These are phyloP conservation scores for Rambutsinella grinnellia DNA, from an alignment of 2,888 invertebrate genomes.

Conservation along the genomic window DNA sequence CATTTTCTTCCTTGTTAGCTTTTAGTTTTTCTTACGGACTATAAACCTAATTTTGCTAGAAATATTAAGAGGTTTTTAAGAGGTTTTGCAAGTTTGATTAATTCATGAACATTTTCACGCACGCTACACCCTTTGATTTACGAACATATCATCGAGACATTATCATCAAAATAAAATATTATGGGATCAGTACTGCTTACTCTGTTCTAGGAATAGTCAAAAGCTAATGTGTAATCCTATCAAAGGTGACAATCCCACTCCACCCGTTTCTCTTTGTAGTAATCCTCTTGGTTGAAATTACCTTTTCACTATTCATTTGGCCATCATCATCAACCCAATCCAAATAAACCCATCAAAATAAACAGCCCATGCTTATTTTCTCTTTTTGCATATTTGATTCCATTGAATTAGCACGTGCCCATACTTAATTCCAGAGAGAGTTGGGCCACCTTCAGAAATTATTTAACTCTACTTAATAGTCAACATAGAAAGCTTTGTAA, in stretches of 20 bases:
- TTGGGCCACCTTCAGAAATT: neutral
- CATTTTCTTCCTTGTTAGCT: too few relatives aligned
- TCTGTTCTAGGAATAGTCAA: neutral
- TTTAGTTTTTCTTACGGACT: too few relatives aligned
- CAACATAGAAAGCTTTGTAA: too few relatives aligned
- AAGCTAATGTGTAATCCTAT: constrained; percentile 13
- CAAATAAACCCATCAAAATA: constrained; percentile 24
- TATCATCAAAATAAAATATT: too few relatives aligned
- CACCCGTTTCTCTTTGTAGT: constrained; percentile 20
- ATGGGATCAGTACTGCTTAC: too few relatives aligned
- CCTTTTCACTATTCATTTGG: neutral
- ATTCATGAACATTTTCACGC: too few relatives aligned
- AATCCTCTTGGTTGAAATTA: neutral
- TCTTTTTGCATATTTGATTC: constrained; percentile 12
- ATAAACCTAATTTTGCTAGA: too few relatives aligned
- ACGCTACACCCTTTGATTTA: too few relatives aligned
- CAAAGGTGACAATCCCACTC: constrained; percentile 28
- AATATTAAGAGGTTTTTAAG: too few relatives aligned
- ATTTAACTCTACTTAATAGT: neutral
- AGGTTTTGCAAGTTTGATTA: too few relatives aligned
- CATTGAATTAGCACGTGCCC: constrained; percentile 27
- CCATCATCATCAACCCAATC: constrained; percentile 1
- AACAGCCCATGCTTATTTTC: constrained; percentile 9
- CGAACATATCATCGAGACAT: too few relatives aligned
- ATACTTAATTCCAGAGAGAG: neutral